Base-by-base conservation (phyloP, 2,888 invertebrate genomes). In the Homarus gammarus region DNA sequence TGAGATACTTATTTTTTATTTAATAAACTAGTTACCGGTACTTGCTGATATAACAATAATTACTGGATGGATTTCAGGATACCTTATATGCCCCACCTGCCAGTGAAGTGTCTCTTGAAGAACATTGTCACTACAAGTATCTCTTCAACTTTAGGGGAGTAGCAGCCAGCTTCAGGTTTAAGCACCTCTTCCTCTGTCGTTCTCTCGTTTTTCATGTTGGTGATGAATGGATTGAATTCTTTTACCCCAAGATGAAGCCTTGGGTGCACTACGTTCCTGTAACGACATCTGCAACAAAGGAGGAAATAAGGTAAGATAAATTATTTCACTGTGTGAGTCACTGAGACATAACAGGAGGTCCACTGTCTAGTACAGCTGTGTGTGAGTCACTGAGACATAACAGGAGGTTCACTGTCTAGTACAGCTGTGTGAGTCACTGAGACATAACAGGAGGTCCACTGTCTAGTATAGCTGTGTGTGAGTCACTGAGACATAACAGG, bases 181-280 rank as follows among this genome's bases (percentile, higher is more conserved):
- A 99, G 93, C 99, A 99, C 94, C 95, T 99, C 70, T 98, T 99
- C 93, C 94, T 99, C 0, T 99, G 99, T 93, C 96, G 96, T 93
- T 98, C 98, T 0, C 94, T 99, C 64, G 97, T 99, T 0, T 97
- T 99, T 93, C 95, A 95, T 92, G 84, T 85, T 18, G 99, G 98
- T 0, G 95, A 97, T 92, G 97, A 98, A 92, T 99, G 99, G 99
- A 94, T 96, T 64, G 99, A 99, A 94, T 99, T 99, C 94, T 99
- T 98, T 94, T 99, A 99, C 93, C 95, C 96, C 2, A 95, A 96
- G 15, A 94, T 99, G 93, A 97, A 97, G 93, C 98, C 99, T 0
- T 99, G 99, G 99, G 95, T 98, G 68, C 99, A 99, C 94, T 99
- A 98, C 94, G 95, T 99, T 92, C 99, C 99, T 0, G 95, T 99